Evolutionary conservation across 2,797 vertebrate species (phyloP).

Genomic region (Pseudomugil tenellus): DNA sequence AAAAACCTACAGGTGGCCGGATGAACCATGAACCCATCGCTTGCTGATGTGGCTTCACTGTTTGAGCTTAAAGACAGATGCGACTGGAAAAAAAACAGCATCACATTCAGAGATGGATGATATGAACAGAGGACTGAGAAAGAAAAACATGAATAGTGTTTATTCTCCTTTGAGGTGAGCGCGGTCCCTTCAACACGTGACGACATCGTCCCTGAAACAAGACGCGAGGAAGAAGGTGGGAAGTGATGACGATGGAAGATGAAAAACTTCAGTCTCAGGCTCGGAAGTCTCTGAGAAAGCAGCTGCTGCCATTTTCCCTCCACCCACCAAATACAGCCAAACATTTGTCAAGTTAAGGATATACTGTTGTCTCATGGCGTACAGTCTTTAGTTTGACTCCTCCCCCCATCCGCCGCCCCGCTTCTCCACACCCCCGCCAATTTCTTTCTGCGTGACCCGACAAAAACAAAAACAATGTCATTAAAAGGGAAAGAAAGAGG

Average conservation of each 20-base stretch:
- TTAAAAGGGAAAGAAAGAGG: conserved; percentile 39
- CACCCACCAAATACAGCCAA: conserved; percentile 69
- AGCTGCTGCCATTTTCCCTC: conserved; percentile 73
- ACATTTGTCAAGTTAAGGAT: conserved; percentile 78
- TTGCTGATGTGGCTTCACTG: conserved; percentile 74
- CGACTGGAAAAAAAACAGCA: conserved; percentile 49
- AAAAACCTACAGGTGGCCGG: conserved; percentile 19
- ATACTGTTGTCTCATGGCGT: conserved; percentile 71
- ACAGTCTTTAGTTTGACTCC: conserved; percentile 69
- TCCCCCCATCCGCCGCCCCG: conserved; percentile 55
- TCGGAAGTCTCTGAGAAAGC: conserved; percentile 77
- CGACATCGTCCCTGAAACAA: conserved; percentile 78
- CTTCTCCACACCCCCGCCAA: conserved; percentile 59
- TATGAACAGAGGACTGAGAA: conserved; percentile 50
- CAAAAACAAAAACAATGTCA: conserved; percentile 63
- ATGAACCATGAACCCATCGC: conserved; percentile 24
- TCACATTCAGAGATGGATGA: conserved; percentile 67
- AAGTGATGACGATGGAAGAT: conserved; percentile 62
- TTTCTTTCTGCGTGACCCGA: conserved; percentile 70
- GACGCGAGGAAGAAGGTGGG: conserved; percentile 60
- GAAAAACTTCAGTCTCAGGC: conserved; percentile 70
- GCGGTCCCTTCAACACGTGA: conserved; percentile 73
- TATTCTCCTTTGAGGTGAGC: conserved; percentile 76
- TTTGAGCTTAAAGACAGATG: conserved; percentile 41
- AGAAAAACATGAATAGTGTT: conserved; percentile 72